A percentile compares a stretch with the other conserved stretches of the same genome.
Conservation (phyloP, 2,113 vertebrate species). For the Ptyas mucosa region DNA sequence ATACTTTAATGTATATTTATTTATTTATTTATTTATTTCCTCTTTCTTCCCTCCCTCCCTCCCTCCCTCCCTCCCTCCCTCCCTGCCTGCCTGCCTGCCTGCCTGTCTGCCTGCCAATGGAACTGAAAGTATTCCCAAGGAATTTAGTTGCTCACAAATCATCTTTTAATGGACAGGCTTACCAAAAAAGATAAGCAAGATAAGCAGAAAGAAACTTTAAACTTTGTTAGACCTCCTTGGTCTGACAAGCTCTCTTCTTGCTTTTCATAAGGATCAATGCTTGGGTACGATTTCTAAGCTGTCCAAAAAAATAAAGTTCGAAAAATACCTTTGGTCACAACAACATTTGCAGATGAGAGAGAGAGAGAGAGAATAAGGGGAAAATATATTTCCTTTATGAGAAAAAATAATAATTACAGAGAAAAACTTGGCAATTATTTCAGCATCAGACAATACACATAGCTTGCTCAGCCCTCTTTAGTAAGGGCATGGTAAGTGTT, state of each 20-base stretch:
- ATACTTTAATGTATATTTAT: not conserved
- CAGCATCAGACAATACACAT: not conserved
- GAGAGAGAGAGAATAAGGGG: not conserved
- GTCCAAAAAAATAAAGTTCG: not conserved
- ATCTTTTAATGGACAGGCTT: not conserved
- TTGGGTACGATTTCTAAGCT: not conserved
- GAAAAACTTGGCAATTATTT: not conserved
- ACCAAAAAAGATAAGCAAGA: not conserved
- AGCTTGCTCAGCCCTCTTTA: not conserved
- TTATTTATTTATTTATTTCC: not conserved
- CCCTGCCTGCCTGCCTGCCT: not conserved
- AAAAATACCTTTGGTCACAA: not conserved
- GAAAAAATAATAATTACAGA: not conserved
- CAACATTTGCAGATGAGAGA: constrained; percentile 2
- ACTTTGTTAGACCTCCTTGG: not conserved
- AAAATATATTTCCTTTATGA: not conserved
- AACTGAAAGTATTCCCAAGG: not conserved
- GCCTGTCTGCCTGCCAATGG: not conserved
- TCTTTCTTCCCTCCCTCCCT: not conserved
- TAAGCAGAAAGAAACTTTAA: not conserved
- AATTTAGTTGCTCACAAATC: not conserved
- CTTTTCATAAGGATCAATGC: not conserved
- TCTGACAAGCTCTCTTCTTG: not conserved
- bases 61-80: not conserved
- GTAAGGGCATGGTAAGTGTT: not conserved